Evolutionary conservation across 2,113 vertebrate species (phyloP).

Genomic region (Eptesicus fuscus): DNA sequence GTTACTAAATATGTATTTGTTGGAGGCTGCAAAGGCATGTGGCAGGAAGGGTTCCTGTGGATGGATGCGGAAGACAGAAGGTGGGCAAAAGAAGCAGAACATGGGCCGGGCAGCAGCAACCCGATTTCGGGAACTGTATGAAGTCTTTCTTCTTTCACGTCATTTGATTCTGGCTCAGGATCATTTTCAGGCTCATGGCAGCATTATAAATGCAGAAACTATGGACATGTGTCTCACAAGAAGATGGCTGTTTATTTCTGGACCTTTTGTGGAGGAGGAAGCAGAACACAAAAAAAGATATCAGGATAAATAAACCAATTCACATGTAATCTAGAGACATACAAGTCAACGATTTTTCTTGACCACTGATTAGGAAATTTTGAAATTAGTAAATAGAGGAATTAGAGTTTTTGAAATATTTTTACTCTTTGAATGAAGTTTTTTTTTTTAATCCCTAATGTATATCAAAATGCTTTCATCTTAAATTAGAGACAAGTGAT

Average conservation of each 20-base stretch:
- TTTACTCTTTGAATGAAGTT: neutral
- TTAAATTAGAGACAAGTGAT: conserved; percentile 34
- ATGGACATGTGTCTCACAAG: neutral
- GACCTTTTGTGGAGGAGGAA: neutral
- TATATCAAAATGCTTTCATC: neutral
- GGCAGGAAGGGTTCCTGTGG: conserved; percentile 25
- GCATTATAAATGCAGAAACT: neutral
- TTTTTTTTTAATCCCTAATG: neutral
- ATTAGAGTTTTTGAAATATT: neutral
- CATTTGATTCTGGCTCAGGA: neutral
- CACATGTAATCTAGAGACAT: neutral
- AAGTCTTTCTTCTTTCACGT: neutral
- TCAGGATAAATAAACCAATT: neutral
- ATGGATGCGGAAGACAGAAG: neutral
- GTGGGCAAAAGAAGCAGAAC: neutral
- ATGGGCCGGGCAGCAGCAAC: neutral
- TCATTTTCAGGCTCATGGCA: neutral
- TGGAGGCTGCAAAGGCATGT: conserved; percentile 46
- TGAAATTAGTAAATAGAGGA: neutral
- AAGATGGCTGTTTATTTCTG: neutral
- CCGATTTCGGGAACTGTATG: neutral
- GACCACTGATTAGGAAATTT: neutral
- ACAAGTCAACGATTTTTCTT: neutral
- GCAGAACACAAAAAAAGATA: neutral
- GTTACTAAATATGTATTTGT: conserved; percentile 63